phyloP scores from a whole-genome alignment of 2,113 vertebrate genomes.

The Brachypodius melanocephalos region DNA sequence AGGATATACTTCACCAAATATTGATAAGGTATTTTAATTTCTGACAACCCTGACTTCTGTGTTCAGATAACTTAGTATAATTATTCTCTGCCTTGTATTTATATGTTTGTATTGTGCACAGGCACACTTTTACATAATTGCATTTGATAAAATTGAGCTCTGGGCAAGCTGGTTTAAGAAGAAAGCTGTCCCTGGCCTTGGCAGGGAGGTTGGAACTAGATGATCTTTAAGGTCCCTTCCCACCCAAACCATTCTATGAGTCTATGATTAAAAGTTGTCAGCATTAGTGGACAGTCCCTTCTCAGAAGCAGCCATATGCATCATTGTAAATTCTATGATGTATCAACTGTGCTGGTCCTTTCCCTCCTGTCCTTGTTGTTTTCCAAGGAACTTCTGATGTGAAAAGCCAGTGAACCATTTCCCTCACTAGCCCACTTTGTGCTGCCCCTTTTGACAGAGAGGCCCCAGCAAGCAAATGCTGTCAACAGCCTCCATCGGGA shows the following conservation, averaged over 20 bases:
- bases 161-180: neutral
- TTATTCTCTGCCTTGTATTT: neutral
- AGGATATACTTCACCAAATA: conserved; percentile 51
- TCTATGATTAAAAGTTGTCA: neutral
- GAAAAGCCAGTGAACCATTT: neutral
- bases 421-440: neutral
- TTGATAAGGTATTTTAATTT: conserved; percentile 78
- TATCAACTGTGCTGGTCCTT: neutral
- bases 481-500: neutral
- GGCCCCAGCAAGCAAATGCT: neutral
- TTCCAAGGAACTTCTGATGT: neutral
- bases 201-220: neutral
- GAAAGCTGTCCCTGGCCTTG: neutral
- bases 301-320: neutral
- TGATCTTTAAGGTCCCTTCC: neutral
- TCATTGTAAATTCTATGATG: neutral
- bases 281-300: neutral
- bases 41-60: neutral
- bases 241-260: neutral
- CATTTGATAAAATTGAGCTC: neutral
- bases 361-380: neutral
- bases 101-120: neutral
- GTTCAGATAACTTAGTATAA: neutral
- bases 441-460: neutral
- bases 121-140: neutral